Conservation (phyloP, 1,140 invertebrate species). For the Ceratosolen fusciceps region DNA sequence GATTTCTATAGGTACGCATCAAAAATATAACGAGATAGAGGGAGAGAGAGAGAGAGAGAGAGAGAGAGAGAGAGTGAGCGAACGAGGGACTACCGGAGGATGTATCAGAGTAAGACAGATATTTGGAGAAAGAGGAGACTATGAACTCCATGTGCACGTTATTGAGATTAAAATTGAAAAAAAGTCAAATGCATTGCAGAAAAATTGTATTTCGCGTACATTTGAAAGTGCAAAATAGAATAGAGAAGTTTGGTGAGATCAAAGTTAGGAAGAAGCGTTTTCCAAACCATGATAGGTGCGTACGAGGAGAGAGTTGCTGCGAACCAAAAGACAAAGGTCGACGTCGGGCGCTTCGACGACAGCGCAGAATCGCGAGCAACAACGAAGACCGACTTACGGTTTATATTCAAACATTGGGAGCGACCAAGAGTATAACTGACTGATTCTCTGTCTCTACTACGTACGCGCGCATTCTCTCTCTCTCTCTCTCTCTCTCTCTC, state of each 20-base stretch:
- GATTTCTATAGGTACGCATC: neutral
- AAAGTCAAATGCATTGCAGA: neutral
- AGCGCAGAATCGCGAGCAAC: constrained; percentile 59
- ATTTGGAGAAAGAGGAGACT: neutral
- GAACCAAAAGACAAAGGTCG: constrained; percentile 9
- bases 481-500: too few relatives aligned
- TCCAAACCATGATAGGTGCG: neutral
- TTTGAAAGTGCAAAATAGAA: neutral
- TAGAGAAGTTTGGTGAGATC: neutral
- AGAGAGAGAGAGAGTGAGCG: neutral
- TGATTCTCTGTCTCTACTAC: too few relatives aligned
- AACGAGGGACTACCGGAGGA: too few relatives aligned
- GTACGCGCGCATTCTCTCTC: too few relatives aligned
- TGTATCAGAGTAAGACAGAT: neutral
- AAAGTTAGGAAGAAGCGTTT: neutral
- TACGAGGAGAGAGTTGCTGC: neutral
- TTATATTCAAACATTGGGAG: constrained; percentile 1
- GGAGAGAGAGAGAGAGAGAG: neutral
- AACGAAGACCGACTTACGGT: constrained; percentile 28
- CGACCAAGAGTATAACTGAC: neutral
- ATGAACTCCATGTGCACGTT: neutral
- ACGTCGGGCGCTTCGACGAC: constrained; percentile 50
- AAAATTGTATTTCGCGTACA: neutral
- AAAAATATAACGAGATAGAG: neutral
- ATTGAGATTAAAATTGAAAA: neutral